These are phyloP conservation scores for Tragulus kanchil DNA, from an alignment of 2,113 vertebrate genomes.

Conservation along the genomic window DNA sequence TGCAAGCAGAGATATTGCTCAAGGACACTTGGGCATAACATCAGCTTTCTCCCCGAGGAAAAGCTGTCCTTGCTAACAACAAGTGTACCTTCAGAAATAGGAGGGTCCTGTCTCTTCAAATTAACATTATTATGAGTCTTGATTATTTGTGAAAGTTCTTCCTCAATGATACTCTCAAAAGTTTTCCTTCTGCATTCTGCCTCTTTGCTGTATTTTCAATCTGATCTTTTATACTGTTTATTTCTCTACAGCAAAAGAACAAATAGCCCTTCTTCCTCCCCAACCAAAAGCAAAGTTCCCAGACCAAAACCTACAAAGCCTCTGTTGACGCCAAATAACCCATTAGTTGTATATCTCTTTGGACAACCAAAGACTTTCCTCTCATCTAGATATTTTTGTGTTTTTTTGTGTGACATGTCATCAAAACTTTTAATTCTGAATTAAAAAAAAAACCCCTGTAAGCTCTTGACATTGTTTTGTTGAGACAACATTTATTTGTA, in stretches of 20 bases:
- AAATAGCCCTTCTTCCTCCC: background rate
- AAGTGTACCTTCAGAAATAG: background rate
- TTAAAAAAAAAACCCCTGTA: background rate
- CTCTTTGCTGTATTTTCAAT: background rate
- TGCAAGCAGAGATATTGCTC: background rate
- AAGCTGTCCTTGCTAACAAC: background rate
- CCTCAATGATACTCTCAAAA: background rate
- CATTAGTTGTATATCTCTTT: background rate
- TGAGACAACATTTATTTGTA: background rate
- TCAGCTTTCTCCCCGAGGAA: background rate
- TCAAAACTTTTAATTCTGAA: background rate
- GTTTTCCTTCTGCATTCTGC: background rate
- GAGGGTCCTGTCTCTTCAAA: background rate
- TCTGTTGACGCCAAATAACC: background rate
- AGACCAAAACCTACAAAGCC: background rate
- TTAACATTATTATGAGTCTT: background rate
- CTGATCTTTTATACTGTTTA: background rate
- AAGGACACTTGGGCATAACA: background rate
- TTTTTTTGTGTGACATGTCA: background rate
- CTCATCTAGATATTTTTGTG: background rate
- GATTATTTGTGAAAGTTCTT: background rate
- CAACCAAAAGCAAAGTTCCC: background rate
- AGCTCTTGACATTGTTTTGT: background rate
- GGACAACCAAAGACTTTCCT: background rate
- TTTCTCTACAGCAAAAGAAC: background rate